Percentiles rank a stretch among this genome's conserved stretches.
Conservation (phyloP, 2,888 invertebrate species). For the Cylindroiulus punctatus region DNA sequence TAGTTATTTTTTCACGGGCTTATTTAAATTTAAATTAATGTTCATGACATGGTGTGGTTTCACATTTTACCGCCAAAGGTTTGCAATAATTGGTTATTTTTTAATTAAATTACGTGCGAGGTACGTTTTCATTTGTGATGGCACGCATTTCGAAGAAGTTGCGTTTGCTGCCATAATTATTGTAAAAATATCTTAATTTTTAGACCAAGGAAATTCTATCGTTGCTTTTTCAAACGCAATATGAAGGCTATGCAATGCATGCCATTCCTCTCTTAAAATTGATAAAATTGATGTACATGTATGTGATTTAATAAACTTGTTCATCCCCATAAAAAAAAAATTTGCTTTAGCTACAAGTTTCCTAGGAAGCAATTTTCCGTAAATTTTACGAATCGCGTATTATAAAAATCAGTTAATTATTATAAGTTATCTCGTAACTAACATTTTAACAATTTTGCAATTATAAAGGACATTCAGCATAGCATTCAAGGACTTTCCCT, state of each 20-base stretch:
- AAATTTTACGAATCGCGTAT: too few relatives aligned
- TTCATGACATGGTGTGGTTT: background rate
- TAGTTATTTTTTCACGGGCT: background rate
- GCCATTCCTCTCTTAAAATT: too few relatives aligned
- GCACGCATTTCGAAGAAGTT: background rate
- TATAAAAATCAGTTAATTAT: background rate
- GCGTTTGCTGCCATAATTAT: background rate
- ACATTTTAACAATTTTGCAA: background rate
- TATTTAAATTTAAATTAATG: background rate
- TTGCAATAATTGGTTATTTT: conserved; percentile 7
- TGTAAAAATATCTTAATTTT: background rate
- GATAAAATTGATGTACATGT: background rate
- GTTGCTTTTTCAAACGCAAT: background rate
- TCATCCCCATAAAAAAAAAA: too few relatives aligned
- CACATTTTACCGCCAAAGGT: background rate
- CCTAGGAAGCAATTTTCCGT: too few relatives aligned
- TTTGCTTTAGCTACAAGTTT: too few relatives aligned
- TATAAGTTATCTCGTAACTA: too few relatives aligned
- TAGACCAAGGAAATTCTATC: background rate
- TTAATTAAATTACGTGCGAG: background rate
- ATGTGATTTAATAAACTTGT: background rate
- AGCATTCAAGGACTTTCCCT: background rate
- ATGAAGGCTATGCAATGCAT: background rate
- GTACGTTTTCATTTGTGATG: background rate
- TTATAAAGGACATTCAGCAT: too few relatives aligned